Evolutionary conservation across 2,888 invertebrate species (phyloP).

Genomic region (Sacculina carcini): DNA sequence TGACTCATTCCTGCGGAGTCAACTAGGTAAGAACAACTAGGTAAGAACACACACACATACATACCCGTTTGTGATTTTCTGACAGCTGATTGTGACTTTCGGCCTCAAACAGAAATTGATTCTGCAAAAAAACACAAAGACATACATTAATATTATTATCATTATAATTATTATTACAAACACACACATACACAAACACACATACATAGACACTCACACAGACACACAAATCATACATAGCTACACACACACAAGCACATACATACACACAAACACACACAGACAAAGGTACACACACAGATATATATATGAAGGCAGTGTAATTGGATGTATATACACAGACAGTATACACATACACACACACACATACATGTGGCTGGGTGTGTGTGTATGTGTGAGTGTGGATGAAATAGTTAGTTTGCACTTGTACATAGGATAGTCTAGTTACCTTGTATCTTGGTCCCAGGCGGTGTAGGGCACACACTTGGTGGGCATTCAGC

Average conservation of each 20-base stretch:
- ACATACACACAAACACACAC: not conserved
- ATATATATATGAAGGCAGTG: not conserved
- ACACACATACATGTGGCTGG: not conserved
- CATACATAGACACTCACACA: not conserved
- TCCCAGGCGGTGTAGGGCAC: constrained; percentile 92
- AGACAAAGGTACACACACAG: not conserved
- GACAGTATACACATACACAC: not conserved
- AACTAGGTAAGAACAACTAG: too few species aligned
- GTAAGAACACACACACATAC: constrained; percentile 23
- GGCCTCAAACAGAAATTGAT: constrained; percentile 99
- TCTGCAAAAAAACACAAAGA: constrained; percentile 35
- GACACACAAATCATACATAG: not conserved
- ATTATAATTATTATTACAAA: not conserved
- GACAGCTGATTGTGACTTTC: constrained; percentile 92
- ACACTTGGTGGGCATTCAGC: constrained; percentile 86
- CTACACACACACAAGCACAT: not conserved
- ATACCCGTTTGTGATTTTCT: constrained; percentile 96
- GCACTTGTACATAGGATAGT: not conserved
- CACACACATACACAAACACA: not conserved
- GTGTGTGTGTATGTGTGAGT: not conserved
- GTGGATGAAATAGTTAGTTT: not conserved
- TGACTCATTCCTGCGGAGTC: too few species aligned
- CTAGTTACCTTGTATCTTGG: constrained; percentile 80
- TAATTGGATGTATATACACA: not conserved
- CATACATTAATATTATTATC: constrained; percentile 6